A percentile compares a stretch with the other conserved stretches of the same genome.
Conservation (phyloP, 1,140 invertebrate species). For the Heliconius hewitsoni region DNA sequence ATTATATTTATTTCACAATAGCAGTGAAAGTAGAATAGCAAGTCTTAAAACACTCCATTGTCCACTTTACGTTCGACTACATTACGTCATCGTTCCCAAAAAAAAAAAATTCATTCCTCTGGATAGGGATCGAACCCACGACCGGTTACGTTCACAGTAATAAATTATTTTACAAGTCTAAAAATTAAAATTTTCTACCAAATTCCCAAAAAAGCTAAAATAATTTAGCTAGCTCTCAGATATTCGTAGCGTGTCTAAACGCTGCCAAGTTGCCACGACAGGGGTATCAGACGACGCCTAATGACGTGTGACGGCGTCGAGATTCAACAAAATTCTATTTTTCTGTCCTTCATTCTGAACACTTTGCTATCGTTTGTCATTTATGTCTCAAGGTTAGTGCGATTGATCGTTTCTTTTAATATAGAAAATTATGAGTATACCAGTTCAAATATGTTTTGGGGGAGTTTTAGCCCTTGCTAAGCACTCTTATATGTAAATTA, state of each 20-base stretch:
- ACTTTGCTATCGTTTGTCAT: slow-evolving; percentile 15
- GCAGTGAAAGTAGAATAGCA: too few species aligned
- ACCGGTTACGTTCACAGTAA: too few species aligned
- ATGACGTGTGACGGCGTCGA: slow-evolving; percentile 16
- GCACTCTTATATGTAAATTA: too few species aligned
- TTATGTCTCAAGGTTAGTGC: not conserved
- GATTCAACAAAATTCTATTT: slow-evolving; percentile 10
- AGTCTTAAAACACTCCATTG: too few species aligned
- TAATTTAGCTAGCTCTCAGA: not conserved
- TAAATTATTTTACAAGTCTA: not conserved
- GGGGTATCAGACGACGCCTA: slow-evolving; percentile 3
- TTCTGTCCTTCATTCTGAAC: slow-evolving; percentile 4
- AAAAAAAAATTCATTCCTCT: too few species aligned
- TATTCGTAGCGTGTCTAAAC: slow-evolving; percentile 2
- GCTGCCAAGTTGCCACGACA: slow-evolving; percentile 15
- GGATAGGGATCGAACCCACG: too few species aligned
- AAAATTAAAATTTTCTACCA: not conserved
- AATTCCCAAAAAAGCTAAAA: not conserved
- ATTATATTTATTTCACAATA: too few species aligned
- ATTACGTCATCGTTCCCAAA: too few species aligned
- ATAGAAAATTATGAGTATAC: not conserved
- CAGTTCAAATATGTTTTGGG: not conserved
- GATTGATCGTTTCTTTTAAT: not conserved
- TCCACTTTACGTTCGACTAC: too few species aligned
- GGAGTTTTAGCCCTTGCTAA: not conserved